phyloP scores from a whole-genome alignment of 2,797 vertebrate species.

The Protonibea diacanthus region DNA sequence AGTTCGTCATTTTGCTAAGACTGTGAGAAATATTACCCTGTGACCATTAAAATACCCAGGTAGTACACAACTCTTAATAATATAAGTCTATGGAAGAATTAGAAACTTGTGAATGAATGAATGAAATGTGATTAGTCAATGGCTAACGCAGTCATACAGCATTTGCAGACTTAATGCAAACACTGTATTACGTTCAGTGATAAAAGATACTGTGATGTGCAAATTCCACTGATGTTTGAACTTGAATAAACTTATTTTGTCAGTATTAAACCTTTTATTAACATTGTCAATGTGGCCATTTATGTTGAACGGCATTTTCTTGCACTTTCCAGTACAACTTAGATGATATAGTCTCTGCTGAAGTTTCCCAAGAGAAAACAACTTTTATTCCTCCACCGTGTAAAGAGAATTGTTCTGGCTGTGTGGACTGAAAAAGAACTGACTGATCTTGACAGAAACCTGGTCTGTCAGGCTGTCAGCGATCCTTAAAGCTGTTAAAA shows the following conservation, averaged over 20 bases:
- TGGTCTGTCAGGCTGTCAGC: conserved; percentile 75
- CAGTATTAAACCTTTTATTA: conserved; percentile 15
- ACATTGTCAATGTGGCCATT: conserved; percentile 31
- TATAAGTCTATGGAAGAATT: conserved; percentile 32
- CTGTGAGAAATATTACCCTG: conserved; percentile 32
- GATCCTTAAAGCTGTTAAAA: conserved; percentile 64
- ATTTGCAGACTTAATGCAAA: not conserved
- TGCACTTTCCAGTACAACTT: not conserved
- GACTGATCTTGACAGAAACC: conserved; percentile 75
- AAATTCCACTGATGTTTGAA: conserved; percentile 23
- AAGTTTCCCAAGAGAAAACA: conserved; percentile 64
- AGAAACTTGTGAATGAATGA: not conserved
- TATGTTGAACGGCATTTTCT: conserved; percentile 19
- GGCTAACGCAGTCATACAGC: conserved; percentile 21
- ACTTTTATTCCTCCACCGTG: conserved; percentile 40
- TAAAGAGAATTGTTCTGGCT: conserved; percentile 54
- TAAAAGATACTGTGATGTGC: not conserved
- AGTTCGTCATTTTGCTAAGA: conserved; percentile 49
- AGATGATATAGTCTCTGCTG: conserved; percentile 34
- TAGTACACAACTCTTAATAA: conserved; percentile 23
- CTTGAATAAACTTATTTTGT: not conserved
- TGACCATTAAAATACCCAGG: conserved; percentile 35
- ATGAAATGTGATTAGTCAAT: conserved; percentile 17
- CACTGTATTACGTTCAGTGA: not conserved
- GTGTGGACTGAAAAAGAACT: conserved; percentile 68